phyloP scores from a whole-genome alignment of 1,140 invertebrate genomes.

The Nasonia vitripennis region DNA sequence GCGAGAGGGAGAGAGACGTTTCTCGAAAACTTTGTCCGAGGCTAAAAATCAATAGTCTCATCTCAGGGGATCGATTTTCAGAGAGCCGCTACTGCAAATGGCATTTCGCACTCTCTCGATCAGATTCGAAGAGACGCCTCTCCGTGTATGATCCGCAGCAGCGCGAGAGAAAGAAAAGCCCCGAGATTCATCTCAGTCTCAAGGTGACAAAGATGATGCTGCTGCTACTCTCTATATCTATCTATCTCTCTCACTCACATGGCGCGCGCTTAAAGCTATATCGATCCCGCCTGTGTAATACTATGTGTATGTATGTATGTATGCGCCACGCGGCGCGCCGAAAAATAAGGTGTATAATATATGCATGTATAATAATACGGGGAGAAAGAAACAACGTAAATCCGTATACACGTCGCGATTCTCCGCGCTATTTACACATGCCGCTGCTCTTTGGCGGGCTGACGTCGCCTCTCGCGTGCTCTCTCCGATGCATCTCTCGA shows the following conservation, averaged over 20 bases:
- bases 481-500: too few relatives aligned
- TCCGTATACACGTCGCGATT: not conserved
- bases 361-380: not conserved
- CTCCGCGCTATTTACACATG: conserved; percentile 25
- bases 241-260: conserved; percentile 11
- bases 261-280: not conserved
- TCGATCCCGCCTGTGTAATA: conserved; percentile 8
- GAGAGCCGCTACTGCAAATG: not conserved
- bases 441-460: too few relatives aligned
- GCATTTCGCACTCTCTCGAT: not conserved
- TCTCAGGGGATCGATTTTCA: not conserved
- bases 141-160: not conserved
- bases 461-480: too few relatives aligned
- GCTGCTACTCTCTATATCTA: not conserved
- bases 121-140: not conserved
- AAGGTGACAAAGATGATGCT: conserved; percentile 26
- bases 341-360: too few relatives aligned
- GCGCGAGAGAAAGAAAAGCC: not conserved
- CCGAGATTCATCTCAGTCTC: not conserved
- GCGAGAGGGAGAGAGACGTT: not conserved
- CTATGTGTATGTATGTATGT: not conserved
- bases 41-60: not conserved
- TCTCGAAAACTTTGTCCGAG: not conserved
- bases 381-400: not conserved
- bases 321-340: not conserved